Conservation (phyloP, 2,888 invertebrate species). For the Limnephilus lunatus region DNA sequence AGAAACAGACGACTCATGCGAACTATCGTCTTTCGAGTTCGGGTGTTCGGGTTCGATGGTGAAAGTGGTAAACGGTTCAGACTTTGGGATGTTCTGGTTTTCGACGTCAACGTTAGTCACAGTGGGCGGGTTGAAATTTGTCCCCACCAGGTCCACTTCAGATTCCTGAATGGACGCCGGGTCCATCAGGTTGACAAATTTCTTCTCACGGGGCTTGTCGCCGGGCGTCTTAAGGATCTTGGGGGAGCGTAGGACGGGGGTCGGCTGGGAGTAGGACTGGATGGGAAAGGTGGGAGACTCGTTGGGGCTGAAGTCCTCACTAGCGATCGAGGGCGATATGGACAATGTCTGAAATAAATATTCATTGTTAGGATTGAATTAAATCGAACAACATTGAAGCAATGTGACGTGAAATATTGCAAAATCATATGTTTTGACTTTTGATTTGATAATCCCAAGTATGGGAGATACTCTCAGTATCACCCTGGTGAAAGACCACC, state of each 20-base stretch:
- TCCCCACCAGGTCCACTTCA: neutral
- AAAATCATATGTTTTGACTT: too few relatives aligned
- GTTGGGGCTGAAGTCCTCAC: conserved; percentile 35
- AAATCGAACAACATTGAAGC: neutral
- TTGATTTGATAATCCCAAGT: too few relatives aligned
- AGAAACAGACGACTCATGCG: too few relatives aligned
- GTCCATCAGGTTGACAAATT: conserved; percentile 36
- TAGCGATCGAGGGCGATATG: neutral
- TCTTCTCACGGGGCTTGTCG: conserved; percentile 10
- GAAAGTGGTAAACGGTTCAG: neutral
- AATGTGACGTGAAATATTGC: too few relatives aligned
- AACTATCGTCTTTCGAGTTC: neutral
- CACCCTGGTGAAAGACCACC: too few relatives aligned
- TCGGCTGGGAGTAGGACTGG: neutral
- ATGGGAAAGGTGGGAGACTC: conserved; percentile 35
- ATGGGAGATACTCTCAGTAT: too few relatives aligned
- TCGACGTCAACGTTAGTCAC: neutral
- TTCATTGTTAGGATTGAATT: neutral
- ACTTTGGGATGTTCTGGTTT: neutral
- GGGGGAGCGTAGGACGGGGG: neutral
- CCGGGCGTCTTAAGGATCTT: neutral
- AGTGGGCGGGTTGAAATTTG: neutral
- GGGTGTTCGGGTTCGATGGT: neutral
- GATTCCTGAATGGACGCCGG: neutral
- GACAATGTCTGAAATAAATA: neutral